Percentiles rank a stretch among this genome's conserved stretches.
Conservation (phyloP, 2,797 vertebrate species). For the Falco cherrug region DNA sequence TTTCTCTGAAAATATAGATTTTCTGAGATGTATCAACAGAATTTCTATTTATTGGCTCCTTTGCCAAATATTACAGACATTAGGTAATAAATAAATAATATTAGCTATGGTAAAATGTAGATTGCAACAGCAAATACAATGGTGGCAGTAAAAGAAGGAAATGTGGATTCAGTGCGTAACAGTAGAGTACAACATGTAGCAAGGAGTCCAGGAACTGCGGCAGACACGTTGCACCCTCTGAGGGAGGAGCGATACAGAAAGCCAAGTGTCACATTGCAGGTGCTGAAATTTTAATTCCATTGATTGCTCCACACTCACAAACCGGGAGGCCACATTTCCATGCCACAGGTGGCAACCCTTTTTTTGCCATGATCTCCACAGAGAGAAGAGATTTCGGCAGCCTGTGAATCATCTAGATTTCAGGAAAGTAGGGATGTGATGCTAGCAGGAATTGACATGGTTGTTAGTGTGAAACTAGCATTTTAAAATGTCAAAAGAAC, state of each 20-base stretch:
- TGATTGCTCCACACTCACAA: background rate
- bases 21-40: background rate
- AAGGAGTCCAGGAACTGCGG: background rate
- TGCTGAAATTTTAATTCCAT: background rate
- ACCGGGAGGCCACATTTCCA: background rate
- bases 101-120: slow-evolving; percentile 7
- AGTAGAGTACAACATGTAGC: background rate
- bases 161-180: background rate
- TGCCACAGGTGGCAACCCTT: background rate
- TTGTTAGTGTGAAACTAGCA: background rate
- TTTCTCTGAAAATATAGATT: slow-evolving; percentile 15
- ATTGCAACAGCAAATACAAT: background rate
- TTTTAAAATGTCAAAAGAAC: background rate
- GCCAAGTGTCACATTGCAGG: background rate
- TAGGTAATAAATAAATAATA: slow-evolving; percentile 45
- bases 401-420: background rate
- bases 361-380: background rate
- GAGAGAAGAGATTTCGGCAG: slow-evolving; percentile 28
- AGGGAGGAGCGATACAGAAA: background rate
- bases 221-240: background rate
- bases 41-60: slow-evolving; percentile 25
- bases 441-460: background rate
- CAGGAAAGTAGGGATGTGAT: background rate
- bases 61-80: background rate
- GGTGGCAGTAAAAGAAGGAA: background rate